Base-by-base conservation (phyloP, 2,888 invertebrate species). In the Mamestra brassicae region DNA sequence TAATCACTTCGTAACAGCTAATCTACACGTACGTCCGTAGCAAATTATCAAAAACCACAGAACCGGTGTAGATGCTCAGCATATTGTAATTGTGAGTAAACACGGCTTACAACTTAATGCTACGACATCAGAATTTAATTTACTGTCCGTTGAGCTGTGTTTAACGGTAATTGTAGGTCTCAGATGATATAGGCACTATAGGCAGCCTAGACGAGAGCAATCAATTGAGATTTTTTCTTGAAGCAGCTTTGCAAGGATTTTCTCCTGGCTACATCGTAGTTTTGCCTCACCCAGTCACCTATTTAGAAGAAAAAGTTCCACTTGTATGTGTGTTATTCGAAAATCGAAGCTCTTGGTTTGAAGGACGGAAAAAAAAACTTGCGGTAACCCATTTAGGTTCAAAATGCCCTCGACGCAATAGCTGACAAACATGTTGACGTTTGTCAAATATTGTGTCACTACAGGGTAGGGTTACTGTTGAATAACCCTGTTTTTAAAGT, bases 61-160 rank as follows among this genome's bases (percentile, higher is more conserved):
- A 85, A 78, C 87, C 81, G 70, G 78, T 84, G 82, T 83, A 65
- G 71, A 70, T 84, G 84, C 4, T 17, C 81, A 60, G 75, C 79
- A 55, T 55, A 81, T 62, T 66, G 89, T 89, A 91, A 87, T 85
- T 71, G 72, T 83, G 88, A 81, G 88, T 85, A 84, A 87, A 89
- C 86, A 89, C 87, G 88, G 80, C 89, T 92, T 92, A 92, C 91
- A 90, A 88, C 88, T 90, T 94, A 94, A 94, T 93, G 87, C 90
- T 88, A 93, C 85, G 89, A 90, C 91, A 94, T 94, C 93, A 93
- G 89, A 92, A 91, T 93, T 94, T 94, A 94, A 94, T 94, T 93
- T 92, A 92, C 92, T 90, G 90, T 90, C 89, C 73, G 83, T 83
- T 82, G 89, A 90, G 89, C 89, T 84, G 92, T 91, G 89, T 92